Evolutionary conservation across 2,888 invertebrate genomes (phyloP).

Genomic region (Dynastes grantii): DNA sequence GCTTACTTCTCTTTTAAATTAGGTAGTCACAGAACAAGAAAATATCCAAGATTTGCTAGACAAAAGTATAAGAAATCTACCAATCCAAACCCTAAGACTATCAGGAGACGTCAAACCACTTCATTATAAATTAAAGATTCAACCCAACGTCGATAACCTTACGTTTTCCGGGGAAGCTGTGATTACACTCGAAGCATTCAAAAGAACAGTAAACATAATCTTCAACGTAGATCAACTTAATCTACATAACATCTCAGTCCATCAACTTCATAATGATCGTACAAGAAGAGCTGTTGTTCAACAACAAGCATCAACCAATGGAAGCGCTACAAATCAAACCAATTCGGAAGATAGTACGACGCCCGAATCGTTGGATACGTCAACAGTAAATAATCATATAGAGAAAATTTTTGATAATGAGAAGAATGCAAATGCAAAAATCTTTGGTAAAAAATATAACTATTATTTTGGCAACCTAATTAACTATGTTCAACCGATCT

Average conservation of each 20-base stretch:
- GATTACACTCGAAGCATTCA: constrained; percentile 63
- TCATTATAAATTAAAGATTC: constrained; percentile 64
- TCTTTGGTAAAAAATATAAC: neutral
- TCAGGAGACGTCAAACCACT: constrained; percentile 62
- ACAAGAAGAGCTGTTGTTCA: neutral
- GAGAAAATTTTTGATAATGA: neutral
- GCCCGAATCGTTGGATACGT: neutral
- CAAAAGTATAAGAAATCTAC: constrained; percentile 60
- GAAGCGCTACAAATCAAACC: neutral
- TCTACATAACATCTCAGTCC: constrained; percentile 21
- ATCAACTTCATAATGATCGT: constrained; percentile 5
- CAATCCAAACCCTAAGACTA: constrained; percentile 62
- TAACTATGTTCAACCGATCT: neutral
- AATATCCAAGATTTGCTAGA: constrained; percentile 67
- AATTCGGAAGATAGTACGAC: constrained; percentile 2
- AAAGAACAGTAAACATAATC: constrained; percentile 64
- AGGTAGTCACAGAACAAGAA: constrained; percentile 60
- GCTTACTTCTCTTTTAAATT: neutral
- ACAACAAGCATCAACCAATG: neutral
- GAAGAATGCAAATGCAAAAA: constrained; percentile 3
- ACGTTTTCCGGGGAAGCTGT: constrained; percentile 65
- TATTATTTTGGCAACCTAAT: neutral
- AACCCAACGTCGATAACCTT: constrained; percentile 64
- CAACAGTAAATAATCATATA: neutral
- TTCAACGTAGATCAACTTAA: constrained; percentile 64